Percentiles rank a stretch among this genome's conserved stretches.
phyloP scores from a whole-genome alignment of 2,888 invertebrate genomes.

The Ochropacha duplaris region DNA sequence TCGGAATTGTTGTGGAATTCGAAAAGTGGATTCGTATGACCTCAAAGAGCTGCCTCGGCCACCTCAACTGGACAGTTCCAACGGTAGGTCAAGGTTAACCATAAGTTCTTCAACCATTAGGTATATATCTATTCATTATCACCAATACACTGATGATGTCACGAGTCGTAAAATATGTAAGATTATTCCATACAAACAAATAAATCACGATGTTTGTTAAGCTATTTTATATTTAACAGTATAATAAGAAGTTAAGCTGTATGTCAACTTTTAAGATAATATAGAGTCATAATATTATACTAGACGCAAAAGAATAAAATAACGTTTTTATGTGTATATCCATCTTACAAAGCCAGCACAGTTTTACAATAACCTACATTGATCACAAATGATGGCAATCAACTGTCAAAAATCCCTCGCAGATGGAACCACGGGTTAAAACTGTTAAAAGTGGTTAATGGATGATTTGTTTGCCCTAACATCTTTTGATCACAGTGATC shows the following conservation, averaged over 20 bases:
- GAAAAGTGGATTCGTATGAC: slow-evolving; percentile 58
- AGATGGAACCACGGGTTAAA: no score
- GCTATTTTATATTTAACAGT: no score
- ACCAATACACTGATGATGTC: slow-evolving; percentile 29
- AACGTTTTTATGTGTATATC: no score
- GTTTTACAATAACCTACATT: no score
- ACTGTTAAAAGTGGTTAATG: no score
- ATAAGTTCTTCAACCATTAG: not conserved
- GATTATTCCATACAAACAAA: slow-evolving; percentile 3
- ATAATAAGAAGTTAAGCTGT: no score
- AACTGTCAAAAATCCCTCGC: no score
- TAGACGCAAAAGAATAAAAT: no score
- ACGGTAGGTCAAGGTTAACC: slow-evolving; percentile 55
- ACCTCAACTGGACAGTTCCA: slow-evolving; percentile 53
- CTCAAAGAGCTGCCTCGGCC: slow-evolving; percentile 68
- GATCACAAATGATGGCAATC: no score
- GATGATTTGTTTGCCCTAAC: not conserved
- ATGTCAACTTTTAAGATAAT: no score
- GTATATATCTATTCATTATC: slow-evolving; percentile 9
- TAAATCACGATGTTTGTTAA: not conserved
- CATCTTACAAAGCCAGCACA: no score
- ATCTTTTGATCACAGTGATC: not conserved
- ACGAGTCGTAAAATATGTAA: slow-evolving; percentile 10
- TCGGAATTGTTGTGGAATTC: slow-evolving; percentile 48
- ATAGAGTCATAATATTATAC: no score